Conservation (phyloP, 2,113 vertebrate species). For the Etheostoma spectabile region DNA sequence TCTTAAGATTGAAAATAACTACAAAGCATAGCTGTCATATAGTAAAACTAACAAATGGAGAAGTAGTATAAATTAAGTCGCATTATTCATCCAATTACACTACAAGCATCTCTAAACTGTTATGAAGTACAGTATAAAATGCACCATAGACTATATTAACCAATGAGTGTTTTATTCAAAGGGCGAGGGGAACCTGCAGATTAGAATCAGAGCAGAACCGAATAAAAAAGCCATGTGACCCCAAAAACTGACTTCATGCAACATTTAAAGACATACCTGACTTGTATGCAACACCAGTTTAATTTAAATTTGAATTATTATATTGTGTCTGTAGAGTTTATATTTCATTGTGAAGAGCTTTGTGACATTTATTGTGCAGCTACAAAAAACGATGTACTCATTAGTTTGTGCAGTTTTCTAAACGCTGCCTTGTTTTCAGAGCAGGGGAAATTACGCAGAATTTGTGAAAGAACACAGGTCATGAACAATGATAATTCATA, state of each 20-base stretch:
- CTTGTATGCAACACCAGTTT: neutral
- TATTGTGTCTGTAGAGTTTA: neutral
- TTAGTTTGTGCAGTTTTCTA: neutral
- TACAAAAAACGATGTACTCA: neutral
- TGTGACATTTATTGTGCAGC: neutral
- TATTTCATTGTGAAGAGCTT: neutral
- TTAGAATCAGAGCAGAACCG: neutral
- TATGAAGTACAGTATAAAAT: too few species aligned
- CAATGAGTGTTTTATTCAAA: neutral
- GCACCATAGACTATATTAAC: neutral
- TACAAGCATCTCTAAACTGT: too few species aligned
- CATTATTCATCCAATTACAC: too few species aligned
- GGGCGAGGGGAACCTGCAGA: neutral
- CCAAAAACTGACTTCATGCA: neutral
- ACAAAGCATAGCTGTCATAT: neutral
- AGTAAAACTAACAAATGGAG: neutral
- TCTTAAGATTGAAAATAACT: neutral
- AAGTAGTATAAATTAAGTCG: neutral
- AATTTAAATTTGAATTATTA: neutral
- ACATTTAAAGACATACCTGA: neutral
- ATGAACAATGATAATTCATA: neutral
- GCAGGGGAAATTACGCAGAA: conserved; percentile 15
- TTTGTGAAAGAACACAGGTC: neutral
- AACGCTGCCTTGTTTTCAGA: conserved; percentile 19
- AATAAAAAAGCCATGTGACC: neutral